phyloP scores from a whole-genome alignment of 1,140 invertebrate genomes.

The Leguminivora glycinivorella region DNA sequence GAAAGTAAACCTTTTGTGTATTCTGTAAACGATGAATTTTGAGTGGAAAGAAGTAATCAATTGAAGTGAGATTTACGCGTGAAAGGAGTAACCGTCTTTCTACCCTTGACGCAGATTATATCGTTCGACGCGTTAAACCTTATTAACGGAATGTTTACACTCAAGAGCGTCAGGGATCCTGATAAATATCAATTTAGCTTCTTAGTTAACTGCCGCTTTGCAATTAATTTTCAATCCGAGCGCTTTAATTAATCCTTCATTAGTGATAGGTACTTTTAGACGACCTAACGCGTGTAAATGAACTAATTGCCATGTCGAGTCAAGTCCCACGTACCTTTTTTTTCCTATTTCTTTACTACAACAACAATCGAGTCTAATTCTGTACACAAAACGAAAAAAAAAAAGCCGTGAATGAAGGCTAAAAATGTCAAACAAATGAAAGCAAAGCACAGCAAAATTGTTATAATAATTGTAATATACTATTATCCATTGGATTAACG shows the following conservation, averaged over 20 bases:
- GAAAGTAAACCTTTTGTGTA: conserved; percentile 54
- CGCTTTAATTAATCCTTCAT: neutral
- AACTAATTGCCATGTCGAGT: no score
- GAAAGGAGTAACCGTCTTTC: conserved; percentile 50
- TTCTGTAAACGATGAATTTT: conserved; percentile 40
- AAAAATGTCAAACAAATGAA: no score
- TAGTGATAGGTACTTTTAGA: neutral
- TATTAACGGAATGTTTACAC: conserved; percentile 52
- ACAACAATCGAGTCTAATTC: neutral
- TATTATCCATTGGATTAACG: neutral
- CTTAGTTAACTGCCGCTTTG: conserved; percentile 10
- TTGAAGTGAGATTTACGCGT: conserved; percentile 50
- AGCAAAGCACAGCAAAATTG: neutral
- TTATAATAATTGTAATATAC: neutral
- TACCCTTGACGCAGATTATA: conserved; percentile 54
- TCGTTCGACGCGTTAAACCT: conserved; percentile 53
- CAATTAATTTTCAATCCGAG: conserved; percentile 15
- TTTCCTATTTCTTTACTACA: neutral
- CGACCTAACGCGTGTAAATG: neutral
- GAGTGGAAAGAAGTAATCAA: conserved; percentile 39
- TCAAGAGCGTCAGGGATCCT: conserved; percentile 30
- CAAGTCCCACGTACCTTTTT: neutral
- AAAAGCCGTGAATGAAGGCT: neutral
- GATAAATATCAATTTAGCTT: conserved; percentile 29
- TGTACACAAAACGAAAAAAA: neutral